These are phyloP conservation scores for Siniperca scherzeri DNA, from an alignment of 2,797 vertebrate genomes.

Conservation along the genomic window DNA sequence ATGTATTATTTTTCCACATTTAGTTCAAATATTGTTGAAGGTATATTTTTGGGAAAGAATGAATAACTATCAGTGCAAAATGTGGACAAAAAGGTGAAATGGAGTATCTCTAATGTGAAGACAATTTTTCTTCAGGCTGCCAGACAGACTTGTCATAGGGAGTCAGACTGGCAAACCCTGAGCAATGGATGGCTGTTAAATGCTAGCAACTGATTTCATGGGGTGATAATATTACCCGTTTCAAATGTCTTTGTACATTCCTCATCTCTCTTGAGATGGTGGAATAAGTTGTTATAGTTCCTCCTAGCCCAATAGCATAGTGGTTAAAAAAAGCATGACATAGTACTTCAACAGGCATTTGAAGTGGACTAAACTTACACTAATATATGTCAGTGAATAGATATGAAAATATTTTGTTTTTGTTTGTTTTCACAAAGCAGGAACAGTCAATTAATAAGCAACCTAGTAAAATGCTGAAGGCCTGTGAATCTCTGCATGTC, in stretches of 20 bases:
- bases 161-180: constrained; percentile 6
- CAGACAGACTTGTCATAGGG: background rate
- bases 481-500: background rate
- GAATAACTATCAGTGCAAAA: background rate
- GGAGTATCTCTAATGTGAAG: background rate
- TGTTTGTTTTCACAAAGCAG: background rate
- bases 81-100: background rate
- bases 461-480: background rate
- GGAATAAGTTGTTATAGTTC: constrained; percentile 24
- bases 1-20: background rate
- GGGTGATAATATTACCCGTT: constrained; percentile 56
- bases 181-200: constrained; percentile 16
- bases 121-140: background rate
- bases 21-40: background rate
- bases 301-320: constrained; percentile 3
- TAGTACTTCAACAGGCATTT: background rate
- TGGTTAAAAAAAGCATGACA: background rate
- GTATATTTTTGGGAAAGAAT: no score
- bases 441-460: background rate
- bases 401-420: background rate
- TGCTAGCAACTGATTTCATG: constrained; percentile 47
- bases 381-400: background rate
- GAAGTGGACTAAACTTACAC: background rate
- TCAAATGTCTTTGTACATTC: constrained; percentile 56
- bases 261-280: constrained; percentile 31